These are phyloP conservation scores for Aplochiton taeniatus DNA, from an alignment of 2,797 vertebrate species.

Conservation along the genomic window DNA sequence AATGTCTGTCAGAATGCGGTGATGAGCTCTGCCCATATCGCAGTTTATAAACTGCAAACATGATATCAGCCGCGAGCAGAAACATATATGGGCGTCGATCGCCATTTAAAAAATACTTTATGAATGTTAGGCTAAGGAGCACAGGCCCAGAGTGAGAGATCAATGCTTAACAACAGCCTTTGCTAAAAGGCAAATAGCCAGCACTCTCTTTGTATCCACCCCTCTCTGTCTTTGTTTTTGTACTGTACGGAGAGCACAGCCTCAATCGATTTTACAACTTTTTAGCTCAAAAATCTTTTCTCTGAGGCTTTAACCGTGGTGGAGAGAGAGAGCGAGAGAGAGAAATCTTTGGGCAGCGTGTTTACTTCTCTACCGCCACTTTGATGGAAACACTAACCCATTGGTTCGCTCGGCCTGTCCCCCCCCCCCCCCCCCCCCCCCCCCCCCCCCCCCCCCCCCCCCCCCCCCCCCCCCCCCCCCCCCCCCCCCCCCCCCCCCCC, in stretches of 20 bases:
- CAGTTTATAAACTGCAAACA: too few relatives aligned
- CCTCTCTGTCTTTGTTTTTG: conserved; percentile 15
- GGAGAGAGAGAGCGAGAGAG: too few relatives aligned
- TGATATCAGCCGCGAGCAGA: too few relatives aligned
- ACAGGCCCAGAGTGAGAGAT: conserved; percentile 19
- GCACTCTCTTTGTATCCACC: background rate
- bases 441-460: too few relatives aligned
- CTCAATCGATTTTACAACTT: conserved; percentile 40
- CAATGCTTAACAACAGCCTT: conserved; percentile 8
- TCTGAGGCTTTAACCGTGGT: conserved; percentile 21
- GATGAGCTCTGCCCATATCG: too few relatives aligned
- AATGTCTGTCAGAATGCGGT: too few relatives aligned
- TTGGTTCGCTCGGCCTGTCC: too few relatives aligned
- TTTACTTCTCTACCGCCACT: conserved; percentile 16
- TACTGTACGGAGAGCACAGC: conserved; percentile 22
- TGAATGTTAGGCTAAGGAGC: background rate
- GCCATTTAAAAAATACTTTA: conserved; percentile 10
- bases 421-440: too few relatives aligned
- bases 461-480: too few relatives aligned
- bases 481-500: too few relatives aligned
- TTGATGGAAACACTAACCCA: conserved; percentile 22
- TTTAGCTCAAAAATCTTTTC: conserved; percentile 33
- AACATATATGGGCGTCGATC: too few relatives aligned
- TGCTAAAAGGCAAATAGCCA: background rate
- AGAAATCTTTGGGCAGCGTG: background rate